Evolutionary conservation across 2,797 vertebrate species (phyloP), one percentile per base, ranked within the genome.

Genomic region (Phataginus tetradactyla): DNA sequence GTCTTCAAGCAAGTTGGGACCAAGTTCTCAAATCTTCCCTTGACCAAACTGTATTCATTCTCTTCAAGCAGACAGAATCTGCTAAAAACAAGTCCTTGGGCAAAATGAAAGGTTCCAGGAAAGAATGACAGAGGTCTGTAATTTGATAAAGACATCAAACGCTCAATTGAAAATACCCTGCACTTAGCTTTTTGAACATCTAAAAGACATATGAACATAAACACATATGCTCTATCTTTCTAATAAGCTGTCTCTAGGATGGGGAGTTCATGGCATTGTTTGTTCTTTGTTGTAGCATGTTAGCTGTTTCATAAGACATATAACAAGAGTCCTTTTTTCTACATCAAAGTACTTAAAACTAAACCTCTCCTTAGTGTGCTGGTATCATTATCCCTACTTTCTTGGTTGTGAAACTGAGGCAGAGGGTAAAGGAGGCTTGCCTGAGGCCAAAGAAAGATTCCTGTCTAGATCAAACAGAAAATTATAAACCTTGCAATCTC

Each of bases 91-190:
- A 97, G 96, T 94, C 96, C 83, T 66, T 86, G 49, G 91, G 96
- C 89, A 91, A 97, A 98, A 98, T 97, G 87, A 96, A 96, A 93
- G 80, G 25, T 88, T 97, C 90, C 55, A 83, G 69, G 64, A 94
- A 81, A 97, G 93, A 97, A 87, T 66, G 94, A 90, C 91, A 97
- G 94, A 98, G 95, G 97, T 97, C 91, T 91, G 71, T 96, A 97
- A 97, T 96, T 85, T 72, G 96, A 97, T 97, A 95, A 96, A 96
- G 37, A 97, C 93, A 96, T 97, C 95, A 98, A 98, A 97, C 71
- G 93, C 32, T 80, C 83, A 96, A 97, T 45, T 90, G 77, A 97
- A 94, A 95, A 95, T 94, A 97, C 91, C 71, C 86, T 96, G 90
- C 34, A 74, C 83, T 95, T 96, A 92, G 92, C 61, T 96, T 87